Evolutionary conservation across 2,797 vertebrate genomes (phyloP).

Genomic region (Gymnothorax reevesii): DNA sequence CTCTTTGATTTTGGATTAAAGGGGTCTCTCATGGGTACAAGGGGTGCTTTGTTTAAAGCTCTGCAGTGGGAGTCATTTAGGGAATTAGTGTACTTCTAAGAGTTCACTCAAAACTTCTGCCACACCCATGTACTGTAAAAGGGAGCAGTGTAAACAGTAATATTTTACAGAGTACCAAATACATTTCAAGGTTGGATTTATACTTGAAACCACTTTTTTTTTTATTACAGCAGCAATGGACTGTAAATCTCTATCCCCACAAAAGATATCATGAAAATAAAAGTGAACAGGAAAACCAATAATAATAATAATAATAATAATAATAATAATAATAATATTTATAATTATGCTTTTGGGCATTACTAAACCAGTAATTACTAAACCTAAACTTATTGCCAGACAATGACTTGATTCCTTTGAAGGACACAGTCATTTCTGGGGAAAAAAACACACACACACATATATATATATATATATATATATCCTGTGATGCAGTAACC

Average conservation of each 20-base stretch:
- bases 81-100: not conserved
- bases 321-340: too few relatives aligned
- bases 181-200: not conserved
- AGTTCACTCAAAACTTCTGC: not conserved
- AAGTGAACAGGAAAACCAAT: too few relatives aligned
- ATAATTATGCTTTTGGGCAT: too few relatives aligned
- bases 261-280: too few relatives aligned
- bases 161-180: not conserved
- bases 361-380: too few relatives aligned
- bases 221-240: not conserved
- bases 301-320: too few relatives aligned
- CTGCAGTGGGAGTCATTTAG: not conserved
- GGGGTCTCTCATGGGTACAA: slow-evolving; percentile 8
- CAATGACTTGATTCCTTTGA: too few relatives aligned
- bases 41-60: not conserved
- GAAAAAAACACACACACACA: too few relatives aligned
- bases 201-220: not conserved
- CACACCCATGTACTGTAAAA: slow-evolving; percentile 16
- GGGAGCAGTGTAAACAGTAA: not conserved
- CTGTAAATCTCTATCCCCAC: not conserved
- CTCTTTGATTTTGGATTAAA: slow-evolving; percentile 12
- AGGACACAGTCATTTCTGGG: too few relatives aligned
- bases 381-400: too few relatives aligned
- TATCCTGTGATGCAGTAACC: too few relatives aligned
- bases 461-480: too few relatives aligned